Base-by-base conservation (phyloP, 2,888 invertebrate genomes). In the Phasia obesa region DNA sequence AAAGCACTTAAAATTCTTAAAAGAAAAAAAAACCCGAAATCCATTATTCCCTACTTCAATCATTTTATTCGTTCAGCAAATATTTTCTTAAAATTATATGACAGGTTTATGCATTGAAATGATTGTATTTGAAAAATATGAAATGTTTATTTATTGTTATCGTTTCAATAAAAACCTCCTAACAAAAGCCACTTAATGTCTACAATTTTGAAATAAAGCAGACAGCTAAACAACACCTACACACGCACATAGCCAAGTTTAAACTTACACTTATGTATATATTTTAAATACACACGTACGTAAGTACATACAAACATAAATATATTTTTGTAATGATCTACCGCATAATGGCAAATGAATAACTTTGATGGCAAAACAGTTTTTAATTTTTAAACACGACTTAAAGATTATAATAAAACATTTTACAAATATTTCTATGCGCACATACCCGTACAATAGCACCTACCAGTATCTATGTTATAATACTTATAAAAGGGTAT, bases 101-200 rank as follows among this genome's bases (percentile, higher is more conserved):
- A 65, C 38, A 65, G 75, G 38, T 65, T 59, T 57, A 27, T 47
- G 27, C 44, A 55, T 23, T 57, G 2, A 49, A 75, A 42, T 25
- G 23, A 6, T 49, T 49, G 11, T 62, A 23, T 49, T 4, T 19
- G 11, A 25, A 47, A 57, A 13, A 25, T 27, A 38, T 47, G 19
- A 57, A 55, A 75, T 47, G 7, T 69, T 57, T 44, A 4, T 49
- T 60, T 42, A 17, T 21, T 44, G 25, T 21, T 21, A 53, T 38
- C 23, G 11, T 55, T 74, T 62, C 62, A 53, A 62, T 62, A 44
- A 77, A 55, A 69, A 21, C 31, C 25, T 57, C 44, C 49, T 11
- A 65, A 79, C 71, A 71, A 79, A 79, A 71, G 71, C 78, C 77
- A 79, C 71, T 79, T 73, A 73, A 17, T 73, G 78, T 73, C 78